Evolutionary conservation across 2,888 invertebrate species (phyloP).

Genomic region (Dynastes tityus): DNA sequence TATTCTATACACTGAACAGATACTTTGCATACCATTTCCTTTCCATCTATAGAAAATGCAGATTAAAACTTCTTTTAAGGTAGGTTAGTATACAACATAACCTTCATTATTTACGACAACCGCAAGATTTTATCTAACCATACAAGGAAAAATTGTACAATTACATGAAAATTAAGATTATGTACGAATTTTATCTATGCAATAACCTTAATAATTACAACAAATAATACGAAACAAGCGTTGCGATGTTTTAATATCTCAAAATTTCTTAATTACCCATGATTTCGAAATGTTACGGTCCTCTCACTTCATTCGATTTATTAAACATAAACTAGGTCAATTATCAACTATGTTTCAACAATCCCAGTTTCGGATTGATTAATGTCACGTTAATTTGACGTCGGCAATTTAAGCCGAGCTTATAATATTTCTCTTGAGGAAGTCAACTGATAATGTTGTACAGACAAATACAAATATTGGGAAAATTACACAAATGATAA

Average conservation of each 20-base stretch:
- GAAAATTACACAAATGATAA: constrained; percentile 1
- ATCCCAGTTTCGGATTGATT: not conserved
- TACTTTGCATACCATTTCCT: no score
- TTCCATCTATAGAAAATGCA: no score
- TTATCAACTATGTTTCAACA: not conserved
- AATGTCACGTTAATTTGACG: not conserved
- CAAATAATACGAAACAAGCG: not conserved
- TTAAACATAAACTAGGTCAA: constrained; percentile 3
- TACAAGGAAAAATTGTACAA: no score
- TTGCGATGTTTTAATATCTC: not conserved
- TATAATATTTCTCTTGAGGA: not conserved
- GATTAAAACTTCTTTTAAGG: no score
- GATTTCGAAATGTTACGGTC: not conserved
- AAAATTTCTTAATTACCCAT: not conserved
- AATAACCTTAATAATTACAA: no score
- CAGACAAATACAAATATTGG: not conserved
- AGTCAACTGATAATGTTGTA: not conserved
- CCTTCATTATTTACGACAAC: no score
- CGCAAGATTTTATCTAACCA: no score
- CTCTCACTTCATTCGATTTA: constrained; percentile 5
- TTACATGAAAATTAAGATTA: no score
- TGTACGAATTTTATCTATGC: no score
- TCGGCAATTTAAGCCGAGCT: not conserved
- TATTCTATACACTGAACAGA: no score
- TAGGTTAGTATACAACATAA: no score